These are phyloP conservation scores for Callionymus lyra DNA, from an alignment of 2,113 vertebrate genomes.

Conservation along the genomic window DNA sequence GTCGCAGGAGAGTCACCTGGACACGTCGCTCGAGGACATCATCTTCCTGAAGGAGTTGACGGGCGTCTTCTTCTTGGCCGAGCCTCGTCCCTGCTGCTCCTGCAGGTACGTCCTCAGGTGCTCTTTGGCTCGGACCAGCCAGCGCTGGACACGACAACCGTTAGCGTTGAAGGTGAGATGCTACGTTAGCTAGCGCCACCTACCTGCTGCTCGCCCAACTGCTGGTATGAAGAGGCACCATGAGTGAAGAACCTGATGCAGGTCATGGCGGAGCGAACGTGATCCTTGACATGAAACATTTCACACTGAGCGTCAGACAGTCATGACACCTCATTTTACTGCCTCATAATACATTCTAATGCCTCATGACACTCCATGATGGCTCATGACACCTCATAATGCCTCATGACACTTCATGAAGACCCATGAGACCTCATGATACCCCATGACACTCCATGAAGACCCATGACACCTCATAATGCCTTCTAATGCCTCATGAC, in stretches of 20 bases:
- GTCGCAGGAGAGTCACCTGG: conserved; percentile 66
- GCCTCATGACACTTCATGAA: too few relatives aligned
- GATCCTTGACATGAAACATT: conserved; percentile 74
- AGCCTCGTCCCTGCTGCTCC: conserved; percentile 75
- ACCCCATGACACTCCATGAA: too few relatives aligned
- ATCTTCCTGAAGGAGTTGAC: conserved; percentile 81
- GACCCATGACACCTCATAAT: too few relatives aligned
- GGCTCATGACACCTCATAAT: too few relatives aligned
- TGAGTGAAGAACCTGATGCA: conserved; percentile 93
- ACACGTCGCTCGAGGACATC: conserved; percentile 87
- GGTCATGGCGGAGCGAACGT: conserved; percentile 92
- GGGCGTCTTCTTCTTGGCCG: conserved; percentile 67
- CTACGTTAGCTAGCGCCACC: neutral
- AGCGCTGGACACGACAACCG: conserved; percentile 48
- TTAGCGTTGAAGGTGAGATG: too few relatives aligned
- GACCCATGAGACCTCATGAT: too few relatives aligned
- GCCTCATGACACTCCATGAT: too few relatives aligned
- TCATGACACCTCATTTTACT: too few relatives aligned
- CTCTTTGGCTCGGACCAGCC: conserved; percentile 90
- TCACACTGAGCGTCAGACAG: too few relatives aligned
- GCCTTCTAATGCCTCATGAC: too few relatives aligned
- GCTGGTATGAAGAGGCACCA: conserved; percentile 80
- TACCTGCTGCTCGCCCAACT: conserved; percentile 79
- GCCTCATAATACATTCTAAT: too few relatives aligned
- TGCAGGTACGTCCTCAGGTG: conserved; percentile 91